A percentile compares a stretch with the other conserved stretches of the same genome.
Conservation (phyloP, 1,140 invertebrate species). For the Argopecten irradians region DNA sequence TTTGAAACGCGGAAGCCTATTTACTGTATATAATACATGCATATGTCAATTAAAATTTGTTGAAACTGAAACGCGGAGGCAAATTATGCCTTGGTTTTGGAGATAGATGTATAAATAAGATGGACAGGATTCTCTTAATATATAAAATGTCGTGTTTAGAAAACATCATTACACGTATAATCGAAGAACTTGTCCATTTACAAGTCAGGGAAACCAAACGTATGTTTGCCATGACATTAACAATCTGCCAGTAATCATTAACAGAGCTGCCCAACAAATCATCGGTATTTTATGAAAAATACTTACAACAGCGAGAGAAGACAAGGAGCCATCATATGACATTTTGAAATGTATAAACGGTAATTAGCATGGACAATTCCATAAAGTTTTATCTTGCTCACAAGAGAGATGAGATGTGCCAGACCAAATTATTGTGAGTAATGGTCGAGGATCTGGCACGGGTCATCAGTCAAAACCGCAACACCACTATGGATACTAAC, state of each 20-base stretch:
- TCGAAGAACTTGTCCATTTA: background rate
- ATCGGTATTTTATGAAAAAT: background rate
- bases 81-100: too few relatives aligned
- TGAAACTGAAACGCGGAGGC: too few relatives aligned
- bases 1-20: too few relatives aligned
- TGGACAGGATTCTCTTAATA: too few relatives aligned
- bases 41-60: too few relatives aligned
- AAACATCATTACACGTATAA: too few relatives aligned
- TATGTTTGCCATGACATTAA: background rate
- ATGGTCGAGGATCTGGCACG: background rate
- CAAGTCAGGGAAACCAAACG: background rate
- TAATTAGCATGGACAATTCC: background rate
- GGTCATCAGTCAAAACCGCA: background rate
- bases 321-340: background rate
- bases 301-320: background rate
- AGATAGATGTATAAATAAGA: too few relatives aligned
- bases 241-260: background rate
- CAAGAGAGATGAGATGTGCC: background rate
- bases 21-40: too few relatives aligned
- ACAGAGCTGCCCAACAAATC: background rate
- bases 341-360: background rate
- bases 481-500: background rate
- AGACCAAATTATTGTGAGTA: background rate
- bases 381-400: background rate
- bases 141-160: too few relatives aligned